Evolutionary conservation across 2,888 invertebrate genomes (phyloP).

Genomic region (Dexiosoma caninum): DNA sequence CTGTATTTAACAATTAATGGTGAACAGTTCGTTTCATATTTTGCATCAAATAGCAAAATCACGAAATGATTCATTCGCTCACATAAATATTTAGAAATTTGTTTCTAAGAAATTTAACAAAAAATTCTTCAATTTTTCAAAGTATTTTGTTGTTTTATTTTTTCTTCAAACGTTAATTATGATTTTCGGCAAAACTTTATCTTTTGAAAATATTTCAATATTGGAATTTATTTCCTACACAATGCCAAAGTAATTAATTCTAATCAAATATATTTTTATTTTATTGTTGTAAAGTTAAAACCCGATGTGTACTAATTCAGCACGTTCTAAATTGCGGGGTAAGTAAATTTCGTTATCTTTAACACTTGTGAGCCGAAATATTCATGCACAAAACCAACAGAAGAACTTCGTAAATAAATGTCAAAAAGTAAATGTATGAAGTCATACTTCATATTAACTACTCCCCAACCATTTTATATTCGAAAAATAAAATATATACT

Average conservation of each 20-base stretch:
- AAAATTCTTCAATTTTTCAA: not conserved
- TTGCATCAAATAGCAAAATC: no score
- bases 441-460: slow-evolving; percentile 61
- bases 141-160: not conserved
- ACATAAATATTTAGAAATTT: no score
- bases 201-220: slow-evolving; percentile 5
- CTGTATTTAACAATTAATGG: no score
- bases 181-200: slow-evolving; percentile 28
- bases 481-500: not conserved
- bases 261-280: slow-evolving; percentile 41
- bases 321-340: slow-evolving; percentile 40
- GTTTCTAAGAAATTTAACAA: not conserved
- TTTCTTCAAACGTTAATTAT: slow-evolving; percentile 14
- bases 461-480: slow-evolving; percentile 43
- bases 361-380: slow-evolving; percentile 8
- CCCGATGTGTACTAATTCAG: slow-evolving; percentile 44
- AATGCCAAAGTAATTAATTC: slow-evolving; percentile 51
- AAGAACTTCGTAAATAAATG: slow-evolving; percentile 57
- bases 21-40: no score
- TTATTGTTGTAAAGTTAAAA: slow-evolving; percentile 21
- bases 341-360: slow-evolving; percentile 10
- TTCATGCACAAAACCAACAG: slow-evolving; percentile 9
- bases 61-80: no score
- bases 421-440: slow-evolving; percentile 49
- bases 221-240: not conserved